These are phyloP conservation scores for Miltochrista miniata DNA, from an alignment of 2,888 invertebrate species.

Conservation along the genomic window DNA sequence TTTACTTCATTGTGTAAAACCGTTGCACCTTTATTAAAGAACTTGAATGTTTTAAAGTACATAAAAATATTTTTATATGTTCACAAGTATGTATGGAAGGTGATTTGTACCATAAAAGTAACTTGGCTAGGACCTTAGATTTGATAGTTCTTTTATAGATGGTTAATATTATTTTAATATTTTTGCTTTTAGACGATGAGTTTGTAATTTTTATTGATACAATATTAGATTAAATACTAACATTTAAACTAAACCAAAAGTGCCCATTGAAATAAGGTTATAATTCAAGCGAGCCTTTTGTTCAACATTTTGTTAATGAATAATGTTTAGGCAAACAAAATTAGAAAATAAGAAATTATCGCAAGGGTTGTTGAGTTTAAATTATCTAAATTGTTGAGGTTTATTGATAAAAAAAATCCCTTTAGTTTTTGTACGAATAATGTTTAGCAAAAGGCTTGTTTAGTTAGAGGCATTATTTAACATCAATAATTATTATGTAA, in stretches of 20 bases:
- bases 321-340: slow-evolving; percentile 81
- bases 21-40: slow-evolving; percentile 55
- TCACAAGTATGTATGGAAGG: slow-evolving; percentile 66
- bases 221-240: slow-evolving; percentile 81
- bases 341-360: slow-evolving; percentile 79
- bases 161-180: slow-evolving; percentile 77
- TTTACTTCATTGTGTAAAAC: slow-evolving; percentile 29
- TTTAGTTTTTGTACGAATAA: slow-evolving; percentile 71
- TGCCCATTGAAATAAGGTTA: slow-evolving; percentile 84
- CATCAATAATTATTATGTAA: slow-evolving; percentile 66
- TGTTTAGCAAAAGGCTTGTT: slow-evolving; percentile 78
- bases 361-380: slow-evolving; percentile 77
- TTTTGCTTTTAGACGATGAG: slow-evolving; percentile 80
- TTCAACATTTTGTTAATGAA: slow-evolving; percentile 73
- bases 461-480: slow-evolving; percentile 81
- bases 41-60: slow-evolving; percentile 66
- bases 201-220: slow-evolving; percentile 80
- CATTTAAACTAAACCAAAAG: slow-evolving; percentile 84
- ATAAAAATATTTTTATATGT: slow-evolving; percentile 82
- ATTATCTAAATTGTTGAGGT: slow-evolving; percentile 80
- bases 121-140: slow-evolving; percentile 78
- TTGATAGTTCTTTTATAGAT: slow-evolving; percentile 80
- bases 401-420: slow-evolving; percentile 50
- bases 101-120: slow-evolving; percentile 74
- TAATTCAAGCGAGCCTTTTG: slow-evolving; percentile 78